Evolutionary conservation across 2,113 vertebrate genomes (phyloP), one percentile per base, ranked within the genome.

Genomic region (Leptobrachium ailaonicum): DNA sequence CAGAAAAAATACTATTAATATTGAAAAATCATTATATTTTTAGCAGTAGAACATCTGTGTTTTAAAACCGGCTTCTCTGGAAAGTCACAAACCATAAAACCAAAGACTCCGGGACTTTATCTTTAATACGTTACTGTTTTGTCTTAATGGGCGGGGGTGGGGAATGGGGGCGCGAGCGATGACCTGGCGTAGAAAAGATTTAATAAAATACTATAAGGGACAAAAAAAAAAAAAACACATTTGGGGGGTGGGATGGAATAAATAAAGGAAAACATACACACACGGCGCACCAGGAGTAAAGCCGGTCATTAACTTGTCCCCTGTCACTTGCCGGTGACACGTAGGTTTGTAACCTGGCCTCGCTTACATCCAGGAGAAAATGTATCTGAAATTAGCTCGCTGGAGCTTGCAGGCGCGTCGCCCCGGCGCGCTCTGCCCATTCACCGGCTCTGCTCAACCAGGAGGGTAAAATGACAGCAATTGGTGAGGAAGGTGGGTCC

Each of bases 291-390:
- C 20, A 13, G 41, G 8, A 60, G 13, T 45, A 45, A 62, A 68
- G 71, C 11, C 41, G 14, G 47, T 80, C 56, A 80, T 80, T 80
- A 74, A 74, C 78, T 63, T 80, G 78, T 80, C 78, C 63, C 3
- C 20, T 80, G 78, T 80, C 78, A 68, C 63, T 44, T 41, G 53
- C 71, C 45, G 2, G 45, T 68, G 64, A 76, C 47, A 54, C 63
- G 41, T 44, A 76, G 53, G 60, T 76, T 54, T 50, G 63, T 58
- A 80, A 42, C 71, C 47, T 66, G 78, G 70, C 70, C 78, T 47
- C 43, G 41, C 43, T 54, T 64, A 66, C 44, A 71, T 71, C 68
- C 54, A 9, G 10, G 50, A 41, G 47, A 80, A 80, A 73, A 73
- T 73, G 78, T 53, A 4, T 74, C 50, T 74, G 45, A 73, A 73